phyloP scores from a whole-genome alignment of 2,113 vertebrate genomes.

The Eclectus roratus region DNA sequence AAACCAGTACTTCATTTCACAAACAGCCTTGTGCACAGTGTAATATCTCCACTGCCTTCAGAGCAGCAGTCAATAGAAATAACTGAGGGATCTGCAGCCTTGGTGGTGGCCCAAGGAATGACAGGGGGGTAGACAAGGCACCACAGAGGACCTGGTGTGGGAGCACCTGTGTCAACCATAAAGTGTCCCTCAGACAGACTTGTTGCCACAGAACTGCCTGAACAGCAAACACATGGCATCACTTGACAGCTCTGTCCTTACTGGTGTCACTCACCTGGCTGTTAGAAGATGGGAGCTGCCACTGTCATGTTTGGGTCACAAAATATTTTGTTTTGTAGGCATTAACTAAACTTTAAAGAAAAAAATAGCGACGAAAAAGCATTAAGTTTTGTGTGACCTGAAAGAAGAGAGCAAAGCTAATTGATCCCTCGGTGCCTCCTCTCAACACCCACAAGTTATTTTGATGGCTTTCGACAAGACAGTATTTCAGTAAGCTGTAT shows the following conservation, averaged over 20 bases:
- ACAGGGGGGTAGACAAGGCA: background rate
- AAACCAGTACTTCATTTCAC: background rate
- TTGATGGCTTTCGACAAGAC: background rate
- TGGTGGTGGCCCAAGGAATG: background rate
- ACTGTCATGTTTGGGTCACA: background rate
- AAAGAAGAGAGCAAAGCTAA: background rate
- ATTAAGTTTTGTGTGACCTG: background rate
- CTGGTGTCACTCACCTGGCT: background rate
- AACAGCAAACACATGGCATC: rapidly evolving
- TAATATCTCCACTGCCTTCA: background rate
- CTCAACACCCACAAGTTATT: background rate
- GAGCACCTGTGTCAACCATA: background rate
- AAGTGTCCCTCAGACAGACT: background rate
- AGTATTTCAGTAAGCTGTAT: background rate
- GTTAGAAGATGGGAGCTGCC: background rate
- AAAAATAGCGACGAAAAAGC: background rate
- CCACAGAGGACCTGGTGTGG: rapidly evolving
- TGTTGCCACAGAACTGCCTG: background rate
- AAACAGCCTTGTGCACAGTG: background rate
- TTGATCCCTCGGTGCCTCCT: background rate
- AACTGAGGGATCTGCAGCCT: background rate
- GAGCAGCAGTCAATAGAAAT: background rate
- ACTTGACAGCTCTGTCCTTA: background rate
- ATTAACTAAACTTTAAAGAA: background rate
- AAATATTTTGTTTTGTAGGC: background rate